Conservation (phyloP, 2,797 vertebrate species). For the Sebastes iracundus region DNA sequence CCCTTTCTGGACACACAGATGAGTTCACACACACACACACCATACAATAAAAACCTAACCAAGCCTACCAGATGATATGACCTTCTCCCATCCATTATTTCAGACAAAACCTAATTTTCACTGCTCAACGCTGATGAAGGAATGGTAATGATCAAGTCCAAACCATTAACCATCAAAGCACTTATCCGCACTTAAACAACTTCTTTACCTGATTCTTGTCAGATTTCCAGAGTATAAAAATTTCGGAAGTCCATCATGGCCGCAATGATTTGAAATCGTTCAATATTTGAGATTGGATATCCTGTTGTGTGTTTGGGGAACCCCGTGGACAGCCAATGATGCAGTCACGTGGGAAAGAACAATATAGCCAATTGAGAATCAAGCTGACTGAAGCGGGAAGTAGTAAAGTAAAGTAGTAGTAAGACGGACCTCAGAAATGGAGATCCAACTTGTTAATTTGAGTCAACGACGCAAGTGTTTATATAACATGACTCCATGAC, state of each 20-base stretch:
- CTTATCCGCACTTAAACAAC: background rate
- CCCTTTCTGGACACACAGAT: slow-evolving; percentile 39
- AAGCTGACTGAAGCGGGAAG: no score
- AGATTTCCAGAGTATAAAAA: background rate
- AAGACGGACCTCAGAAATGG: no score
- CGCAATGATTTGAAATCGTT: no score
- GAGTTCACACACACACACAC: slow-evolving; percentile 3
- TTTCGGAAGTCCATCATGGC: background rate
- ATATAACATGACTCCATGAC: no score
- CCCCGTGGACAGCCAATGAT: no score
- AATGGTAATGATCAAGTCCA: background rate
- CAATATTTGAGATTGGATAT: no score
- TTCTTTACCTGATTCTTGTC: background rate
- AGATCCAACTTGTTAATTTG: no score
- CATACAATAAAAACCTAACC: slow-evolving; percentile 6
- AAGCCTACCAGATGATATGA: slow-evolving; percentile 26
- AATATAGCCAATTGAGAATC: no score
- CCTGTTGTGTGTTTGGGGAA: no score
- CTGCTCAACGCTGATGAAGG: background rate
- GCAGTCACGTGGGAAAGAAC: no score
- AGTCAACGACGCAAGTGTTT: no score
- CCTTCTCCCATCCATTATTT: slow-evolving; percentile 20
- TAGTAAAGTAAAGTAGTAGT: no score
- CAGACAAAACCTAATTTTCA: background rate
- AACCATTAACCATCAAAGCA: background rate